Conservation (phyloP, 2,888 invertebrate genomes). For the Limnephilus auricula region DNA sequence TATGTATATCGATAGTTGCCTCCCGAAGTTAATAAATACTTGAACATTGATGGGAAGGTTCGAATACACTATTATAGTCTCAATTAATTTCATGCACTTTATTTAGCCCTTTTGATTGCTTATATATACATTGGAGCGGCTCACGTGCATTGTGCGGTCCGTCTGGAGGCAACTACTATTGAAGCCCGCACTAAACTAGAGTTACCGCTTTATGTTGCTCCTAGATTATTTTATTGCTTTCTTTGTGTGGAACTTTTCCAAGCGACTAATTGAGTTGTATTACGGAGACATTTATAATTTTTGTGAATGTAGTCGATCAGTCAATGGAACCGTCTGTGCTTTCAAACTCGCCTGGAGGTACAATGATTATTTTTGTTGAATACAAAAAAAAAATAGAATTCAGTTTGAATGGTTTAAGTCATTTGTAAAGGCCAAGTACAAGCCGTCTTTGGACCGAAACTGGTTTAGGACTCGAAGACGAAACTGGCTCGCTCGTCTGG, state of each 20-base stretch:
- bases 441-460: conserved; percentile 22
- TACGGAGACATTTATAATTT: neutral
- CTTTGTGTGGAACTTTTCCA: neutral
- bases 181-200: neutral
- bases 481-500: conserved; percentile 14
- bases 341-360: neutral
- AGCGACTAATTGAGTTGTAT: neutral
- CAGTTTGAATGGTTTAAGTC: conserved; percentile 22
- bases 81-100: too few relatives aligned
- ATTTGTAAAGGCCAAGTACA: conserved; percentile 33
- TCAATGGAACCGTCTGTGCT: neutral
- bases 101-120: too few relatives aligned
- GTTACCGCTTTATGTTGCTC: neutral
- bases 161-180: too few relatives aligned
- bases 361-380: neutral
- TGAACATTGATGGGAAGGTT: too few relatives aligned
- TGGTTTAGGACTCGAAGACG: conserved; percentile 35
- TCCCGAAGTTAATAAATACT: too few relatives aligned
- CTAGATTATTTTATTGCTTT: neutral
- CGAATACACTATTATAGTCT: too few relatives aligned
- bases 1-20: neutral
- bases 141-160: too few relatives aligned
- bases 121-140: too few relatives aligned
- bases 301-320: neutral
- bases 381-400: conserved; percentile 5